phyloP scores from a whole-genome alignment of 2,888 invertebrate genomes.

The Ophonus ardosiacus region DNA sequence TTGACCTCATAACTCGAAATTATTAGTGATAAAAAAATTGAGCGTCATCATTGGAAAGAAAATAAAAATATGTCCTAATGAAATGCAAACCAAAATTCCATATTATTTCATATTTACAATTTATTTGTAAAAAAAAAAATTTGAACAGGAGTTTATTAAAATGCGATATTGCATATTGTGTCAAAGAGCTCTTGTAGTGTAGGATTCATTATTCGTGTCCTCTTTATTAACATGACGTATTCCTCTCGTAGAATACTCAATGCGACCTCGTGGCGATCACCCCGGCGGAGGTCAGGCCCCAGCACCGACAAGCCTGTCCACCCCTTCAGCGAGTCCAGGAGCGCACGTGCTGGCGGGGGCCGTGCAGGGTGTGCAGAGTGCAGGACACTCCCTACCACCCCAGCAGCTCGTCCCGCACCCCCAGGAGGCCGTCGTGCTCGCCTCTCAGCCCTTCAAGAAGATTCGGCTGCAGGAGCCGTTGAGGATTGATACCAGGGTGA shows the following conservation, averaged over 20 bases:
- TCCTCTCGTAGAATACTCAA: slow-evolving; percentile 66
- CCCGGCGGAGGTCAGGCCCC: neutral
- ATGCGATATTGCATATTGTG: too few species aligned
- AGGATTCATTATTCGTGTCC: neutral
- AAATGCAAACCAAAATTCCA: too few species aligned
- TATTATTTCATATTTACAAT: too few species aligned
- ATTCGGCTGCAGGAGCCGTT: slow-evolving; percentile 81
- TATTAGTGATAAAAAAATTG: too few species aligned
- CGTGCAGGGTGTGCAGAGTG: slow-evolving; percentile 28
- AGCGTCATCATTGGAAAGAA: too few species aligned
- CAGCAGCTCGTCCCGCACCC: slow-evolving; percentile 52
- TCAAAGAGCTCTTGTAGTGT: too few species aligned
- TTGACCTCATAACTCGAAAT: too few species aligned
- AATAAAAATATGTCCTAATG: too few species aligned
- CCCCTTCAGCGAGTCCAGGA: slow-evolving; percentile 10
- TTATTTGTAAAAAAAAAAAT: too few species aligned
- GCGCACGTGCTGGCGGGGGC: slow-evolving; percentile 25
- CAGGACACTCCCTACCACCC: slow-evolving; percentile 70
- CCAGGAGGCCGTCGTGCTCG: slow-evolving; percentile 70
- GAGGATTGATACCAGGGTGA: slow-evolving; percentile 82
- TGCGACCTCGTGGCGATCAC: slow-evolving; percentile 43
- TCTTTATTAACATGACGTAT: neutral
- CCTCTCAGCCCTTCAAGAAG: slow-evolving; percentile 83
- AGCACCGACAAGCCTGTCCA: slow-evolving; percentile 31
- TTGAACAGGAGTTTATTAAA: too few species aligned